These are phyloP conservation scores for Erpornis zantholeuca DNA, from an alignment of 2,113 vertebrate genomes.

Conservation along the genomic window DNA sequence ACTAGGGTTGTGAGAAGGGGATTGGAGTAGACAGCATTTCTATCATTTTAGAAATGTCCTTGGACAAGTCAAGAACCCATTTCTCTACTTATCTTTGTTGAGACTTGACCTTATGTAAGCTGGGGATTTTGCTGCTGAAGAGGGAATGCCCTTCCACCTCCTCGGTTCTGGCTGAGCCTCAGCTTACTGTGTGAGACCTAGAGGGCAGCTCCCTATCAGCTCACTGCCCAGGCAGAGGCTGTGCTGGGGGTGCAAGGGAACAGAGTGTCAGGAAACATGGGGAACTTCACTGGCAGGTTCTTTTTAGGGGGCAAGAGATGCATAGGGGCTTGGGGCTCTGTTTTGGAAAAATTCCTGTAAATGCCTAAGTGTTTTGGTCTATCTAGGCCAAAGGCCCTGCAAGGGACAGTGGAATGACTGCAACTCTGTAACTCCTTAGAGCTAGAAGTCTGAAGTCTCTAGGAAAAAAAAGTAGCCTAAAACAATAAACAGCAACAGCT, in stretches of 20 bases:
- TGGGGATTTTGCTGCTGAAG: neutral
- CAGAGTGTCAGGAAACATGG: neutral
- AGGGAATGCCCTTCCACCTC: neutral
- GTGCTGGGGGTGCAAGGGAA: neutral
- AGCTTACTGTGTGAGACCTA: neutral
- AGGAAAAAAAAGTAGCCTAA: neutral
- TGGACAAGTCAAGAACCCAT: neutral
- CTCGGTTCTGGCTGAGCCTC: neutral
- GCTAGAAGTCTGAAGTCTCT: neutral
- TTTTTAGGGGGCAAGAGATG: neutral
- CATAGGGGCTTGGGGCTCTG: neutral
- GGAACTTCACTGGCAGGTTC: neutral
- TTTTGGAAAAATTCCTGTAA: neutral
- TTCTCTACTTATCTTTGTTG: neutral
- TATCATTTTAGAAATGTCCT: neutral
- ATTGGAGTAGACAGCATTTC: neutral
- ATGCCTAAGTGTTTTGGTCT: neutral
- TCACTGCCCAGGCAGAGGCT: neutral
- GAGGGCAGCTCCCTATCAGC: neutral
- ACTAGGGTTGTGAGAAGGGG: neutral
- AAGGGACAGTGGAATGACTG: neutral
- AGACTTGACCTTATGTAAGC: neutral
- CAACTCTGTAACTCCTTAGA: neutral
- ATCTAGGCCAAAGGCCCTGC: neutral
- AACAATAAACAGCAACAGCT: neutral